A percentile compares a stretch with the other conserved stretches of the same genome.
Conservation (phyloP, 2,797 vertebrate genomes). For the Tauraco hartlaubi region DNA sequence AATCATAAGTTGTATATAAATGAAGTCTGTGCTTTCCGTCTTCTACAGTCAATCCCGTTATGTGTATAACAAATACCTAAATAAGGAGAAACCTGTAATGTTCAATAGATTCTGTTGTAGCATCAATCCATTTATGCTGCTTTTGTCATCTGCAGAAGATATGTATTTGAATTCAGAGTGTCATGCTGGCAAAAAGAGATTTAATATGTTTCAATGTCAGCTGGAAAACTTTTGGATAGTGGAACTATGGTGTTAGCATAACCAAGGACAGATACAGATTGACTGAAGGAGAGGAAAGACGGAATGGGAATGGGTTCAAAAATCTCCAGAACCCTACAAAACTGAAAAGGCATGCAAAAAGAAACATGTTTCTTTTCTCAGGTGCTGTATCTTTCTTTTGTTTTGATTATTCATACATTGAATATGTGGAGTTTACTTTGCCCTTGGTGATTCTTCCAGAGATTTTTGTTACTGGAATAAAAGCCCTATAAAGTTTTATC, state of each 20-base stretch:
- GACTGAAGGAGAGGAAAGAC: not conserved
- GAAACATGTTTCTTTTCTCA: not conserved
- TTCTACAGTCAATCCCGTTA: not conserved
- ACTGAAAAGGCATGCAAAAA: not conserved
- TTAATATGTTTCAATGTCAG: not conserved
- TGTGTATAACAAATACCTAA: not conserved
- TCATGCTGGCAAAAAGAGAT: not conserved
- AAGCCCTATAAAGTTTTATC: not conserved
- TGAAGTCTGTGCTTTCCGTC: not conserved
- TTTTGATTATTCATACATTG: not conserved
- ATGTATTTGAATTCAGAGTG: not conserved
- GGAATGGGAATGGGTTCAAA: not conserved
- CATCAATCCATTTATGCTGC: not conserved
- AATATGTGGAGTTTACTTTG: not conserved
- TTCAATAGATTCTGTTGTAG: not conserved
- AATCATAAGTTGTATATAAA: not conserved
- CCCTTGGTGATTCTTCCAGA: not conserved
- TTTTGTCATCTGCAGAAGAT: not conserved
- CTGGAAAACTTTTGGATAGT: not conserved
- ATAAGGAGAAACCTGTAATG: not conserved
- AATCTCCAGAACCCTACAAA: not conserved
- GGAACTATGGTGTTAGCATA: not conserved
- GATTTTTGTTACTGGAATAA: not conserved
- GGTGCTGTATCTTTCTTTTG: not conserved
- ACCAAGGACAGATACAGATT: not conserved